Base-by-base conservation (phyloP, 2,797 vertebrate genomes). In the Arnoldichthys spilopterus region DNA sequence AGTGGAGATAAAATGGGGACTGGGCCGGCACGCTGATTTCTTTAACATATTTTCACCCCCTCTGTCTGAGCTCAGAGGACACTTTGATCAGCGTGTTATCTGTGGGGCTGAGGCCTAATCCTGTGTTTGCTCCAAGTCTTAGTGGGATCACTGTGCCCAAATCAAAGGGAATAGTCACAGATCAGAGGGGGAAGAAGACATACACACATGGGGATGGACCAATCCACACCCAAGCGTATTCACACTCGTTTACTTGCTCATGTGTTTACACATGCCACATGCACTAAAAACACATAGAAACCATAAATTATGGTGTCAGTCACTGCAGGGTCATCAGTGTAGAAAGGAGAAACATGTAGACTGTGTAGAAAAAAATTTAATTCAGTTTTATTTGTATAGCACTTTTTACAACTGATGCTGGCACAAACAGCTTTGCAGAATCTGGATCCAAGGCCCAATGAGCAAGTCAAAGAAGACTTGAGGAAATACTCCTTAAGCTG, bases 61-160 rank as follows among this genome's bases (percentile, higher is more conserved):
- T 86, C 89, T 86, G 89, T 90, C 87, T 78, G 85, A 86, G 88
- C 90, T 90, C 89, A 83, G 28, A 86, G 90, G 90, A 88, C 91
- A 91, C 93, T 94, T 93, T 94, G 93, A 94, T 94, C 93, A 89
- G 88, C 88, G 88, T 86, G 87, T 93, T 93, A 92, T 94, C 93
- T 90, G 88, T 85, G 87, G 87, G 83, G 87, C 92, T 90, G 90
- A 84, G 91, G 90, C 90, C 91, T 94, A 94, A 94, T 94, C 93
- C 90, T 88, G 90, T 92, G 91, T 94, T 93, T 93, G 91, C 91
- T 91, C 89, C 84, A 80, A 91, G 91, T 92, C 91, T 93, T 93
- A 93, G 90, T 89, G 82, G 91, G 91, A 93, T 93, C 92, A 90
- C 91, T 76, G 83, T 84, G 88, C 88, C 89, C 87, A 87, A 94